Evolutionary conservation across 92 coral and sea anemone species (phyloP), one percentile per base, ranked within the genome.

Genomic region (Parazoanthus swiftii): DNA sequence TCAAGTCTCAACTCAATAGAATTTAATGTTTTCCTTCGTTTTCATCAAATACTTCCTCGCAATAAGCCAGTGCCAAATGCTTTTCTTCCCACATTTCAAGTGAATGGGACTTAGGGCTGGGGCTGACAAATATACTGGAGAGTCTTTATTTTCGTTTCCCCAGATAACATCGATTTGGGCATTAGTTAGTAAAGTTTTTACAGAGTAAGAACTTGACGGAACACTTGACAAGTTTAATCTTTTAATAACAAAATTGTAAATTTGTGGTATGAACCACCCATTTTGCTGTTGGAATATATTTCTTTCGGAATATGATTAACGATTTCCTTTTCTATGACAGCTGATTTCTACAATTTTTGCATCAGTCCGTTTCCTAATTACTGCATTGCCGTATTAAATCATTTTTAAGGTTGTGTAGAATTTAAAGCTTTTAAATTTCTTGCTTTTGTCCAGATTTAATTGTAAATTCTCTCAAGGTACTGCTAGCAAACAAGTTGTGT

Each of bases 11-110:
- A 13, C 36, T 74, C 13, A 74, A 29, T 14, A 74, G 21, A 74
- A 46, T 46, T 8, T 74, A 74, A 74, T 36, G 39, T 44, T 23
- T 74, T 74, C 42, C 42, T 39, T 39, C 42, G 42, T 33, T 18
- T 35, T 33, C 77, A 74, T 74, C 44, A 74, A 74, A 35, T 74
- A 74, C 77, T 74, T 74, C 77, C 77, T 74, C 44, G 46, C 77
- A 74, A 20, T 74, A 74, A 74, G 46, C 77, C 77, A 74, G 20
- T 74, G 77, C 39, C 18, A 36, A 35, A 72, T 72, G 23, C 77
- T 74, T 74, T 20, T 21, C 43, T 74, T 9, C 77, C 39, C 21
- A 14, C 42, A 23, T 10, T 74, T 37, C 8, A 74, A 74, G 11
- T 68, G 74, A 23, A 18, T 33, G 33, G 9, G 59, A 54, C 20